Evolutionary conservation across 2,888 invertebrate species (phyloP), one percentile per base, ranked within the genome.

Genomic region (Caenorhabditis japonica): DNA sequence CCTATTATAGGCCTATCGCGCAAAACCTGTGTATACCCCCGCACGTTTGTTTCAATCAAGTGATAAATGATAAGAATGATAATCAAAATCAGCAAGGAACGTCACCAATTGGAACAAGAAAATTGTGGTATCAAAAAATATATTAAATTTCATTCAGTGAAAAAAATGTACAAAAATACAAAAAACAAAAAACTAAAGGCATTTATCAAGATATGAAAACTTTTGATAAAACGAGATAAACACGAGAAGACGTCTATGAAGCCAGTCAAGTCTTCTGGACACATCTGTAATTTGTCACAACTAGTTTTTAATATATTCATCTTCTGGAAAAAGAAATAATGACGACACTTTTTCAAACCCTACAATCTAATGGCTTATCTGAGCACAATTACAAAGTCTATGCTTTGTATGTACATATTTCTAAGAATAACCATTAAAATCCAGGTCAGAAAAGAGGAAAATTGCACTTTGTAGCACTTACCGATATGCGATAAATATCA

Each of bases 401-500:
- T n/a, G n/a, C n/a, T n/a, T n/a, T n/a, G n/a, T n/a, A n/a, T 17
- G 19, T 13, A 25, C 27, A 30, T 49, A 25, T n/a, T 33, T 53
- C 33, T 23, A 27, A 27, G n/a, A 38, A 43, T 51, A 36, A 30
- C 30, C 5, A 30, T 30, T 10, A 30, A 8, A 5, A 39, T 4
- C 13, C 4, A 39, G 4, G n/a, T 39, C 7, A 17, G 17, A 4
- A 39, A 17, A 30, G 5, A 5, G 10, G 30, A 30, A 10, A 5
- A 30, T 7, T 30, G 4, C 3, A 46, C 10, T 44, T 56, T 7
- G 23, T 38, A 30, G 17, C 8, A 43, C 71, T 47, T 25, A 77
- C 77, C 77, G 41, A 64, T 77, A 77, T 17, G 72, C 59, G 10
- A 75, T 66, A 59, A 77, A 72, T 12, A 47, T 49, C 7, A 66